Conservation (phyloP, 2,888 invertebrate genomes). For the Diaprepes abbreviatus region DNA sequence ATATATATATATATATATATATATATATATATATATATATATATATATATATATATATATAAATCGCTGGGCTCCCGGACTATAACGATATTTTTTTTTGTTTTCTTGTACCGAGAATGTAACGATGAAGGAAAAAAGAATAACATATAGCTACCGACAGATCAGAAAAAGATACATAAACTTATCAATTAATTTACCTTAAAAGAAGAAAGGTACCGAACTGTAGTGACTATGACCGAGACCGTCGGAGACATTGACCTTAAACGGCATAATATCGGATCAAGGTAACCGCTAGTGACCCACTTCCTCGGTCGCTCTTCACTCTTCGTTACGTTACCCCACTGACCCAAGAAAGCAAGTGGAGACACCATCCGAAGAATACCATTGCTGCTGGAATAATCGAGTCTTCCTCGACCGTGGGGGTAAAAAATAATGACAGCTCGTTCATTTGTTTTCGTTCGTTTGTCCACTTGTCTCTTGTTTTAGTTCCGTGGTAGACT, state of each 20-base stretch:
- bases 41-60: too few species aligned
- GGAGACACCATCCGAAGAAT: conserved; percentile 27
- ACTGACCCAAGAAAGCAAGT: conserved; percentile 46
- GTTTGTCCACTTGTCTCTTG: neutral
- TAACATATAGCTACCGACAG: too few species aligned
- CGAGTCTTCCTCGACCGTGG: neutral
- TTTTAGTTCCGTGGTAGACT: neutral
- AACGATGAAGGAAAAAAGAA: too few species aligned
- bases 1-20: too few species aligned
- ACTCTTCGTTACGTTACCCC: conserved; percentile 37
- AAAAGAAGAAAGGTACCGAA: too few species aligned
- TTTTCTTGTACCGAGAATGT: too few species aligned
- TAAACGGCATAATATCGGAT: conserved; percentile 11
- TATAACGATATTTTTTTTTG: too few species aligned
- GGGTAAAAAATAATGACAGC: conserved; percentile 3
- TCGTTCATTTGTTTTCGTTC: neutral
- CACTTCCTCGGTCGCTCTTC: conserved; percentile 34
- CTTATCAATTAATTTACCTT: too few species aligned
- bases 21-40: too few species aligned
- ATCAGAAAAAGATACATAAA: too few species aligned
- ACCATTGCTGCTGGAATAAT: neutral
- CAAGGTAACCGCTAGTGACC: conserved; percentile 41
- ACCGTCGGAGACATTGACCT: conserved; percentile 41
- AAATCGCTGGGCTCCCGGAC: too few species aligned
- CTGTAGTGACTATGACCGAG: neutral